Conservation (phyloP, 92 coral and sea anemone species). For the Palythoa grandis region DNA sequence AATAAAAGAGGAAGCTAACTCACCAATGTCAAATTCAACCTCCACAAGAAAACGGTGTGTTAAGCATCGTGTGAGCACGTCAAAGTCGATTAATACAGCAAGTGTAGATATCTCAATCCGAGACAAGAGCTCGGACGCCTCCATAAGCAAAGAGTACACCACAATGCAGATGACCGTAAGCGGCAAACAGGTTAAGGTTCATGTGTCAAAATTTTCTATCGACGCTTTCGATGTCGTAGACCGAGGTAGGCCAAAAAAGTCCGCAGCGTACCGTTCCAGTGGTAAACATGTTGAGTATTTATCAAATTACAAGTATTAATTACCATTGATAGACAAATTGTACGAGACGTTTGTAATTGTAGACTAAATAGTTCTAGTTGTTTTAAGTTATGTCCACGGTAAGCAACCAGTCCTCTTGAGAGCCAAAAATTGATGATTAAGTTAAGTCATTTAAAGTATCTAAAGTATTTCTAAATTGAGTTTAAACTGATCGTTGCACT, state of each 20-base stretch:
- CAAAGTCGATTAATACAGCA: constrained; percentile 24
- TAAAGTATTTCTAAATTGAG: no score
- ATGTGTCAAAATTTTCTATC: constrained; percentile 75
- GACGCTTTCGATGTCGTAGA: constrained; percentile 57
- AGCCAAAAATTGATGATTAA: no score
- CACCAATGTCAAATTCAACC: constrained; percentile 13
- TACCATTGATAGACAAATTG: no score
- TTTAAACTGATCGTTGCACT: no score
- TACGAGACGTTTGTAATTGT: no score
- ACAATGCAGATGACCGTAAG: constrained; percentile 93
- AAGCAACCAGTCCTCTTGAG: no score
- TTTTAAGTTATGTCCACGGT: no score
- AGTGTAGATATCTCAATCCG: constrained; percentile 44
- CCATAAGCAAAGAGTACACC: constrained; percentile 61
- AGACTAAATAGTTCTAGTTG: no score
- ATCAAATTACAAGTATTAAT: no score
- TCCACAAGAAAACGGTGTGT: neutral
- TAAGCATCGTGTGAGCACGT: neutral
- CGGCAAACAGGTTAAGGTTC: constrained; percentile 69
- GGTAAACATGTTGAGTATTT: neutral
- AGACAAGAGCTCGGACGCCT: constrained; percentile 62
- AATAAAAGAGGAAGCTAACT: neutral
- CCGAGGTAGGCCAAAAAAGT: constrained; percentile 55
- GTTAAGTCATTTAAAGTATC: no score
- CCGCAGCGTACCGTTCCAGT: neutral